These are phyloP conservation scores for Muscicapa adusta DNA, from an alignment of 2,113 vertebrate genomes.

Conservation along the genomic window DNA sequence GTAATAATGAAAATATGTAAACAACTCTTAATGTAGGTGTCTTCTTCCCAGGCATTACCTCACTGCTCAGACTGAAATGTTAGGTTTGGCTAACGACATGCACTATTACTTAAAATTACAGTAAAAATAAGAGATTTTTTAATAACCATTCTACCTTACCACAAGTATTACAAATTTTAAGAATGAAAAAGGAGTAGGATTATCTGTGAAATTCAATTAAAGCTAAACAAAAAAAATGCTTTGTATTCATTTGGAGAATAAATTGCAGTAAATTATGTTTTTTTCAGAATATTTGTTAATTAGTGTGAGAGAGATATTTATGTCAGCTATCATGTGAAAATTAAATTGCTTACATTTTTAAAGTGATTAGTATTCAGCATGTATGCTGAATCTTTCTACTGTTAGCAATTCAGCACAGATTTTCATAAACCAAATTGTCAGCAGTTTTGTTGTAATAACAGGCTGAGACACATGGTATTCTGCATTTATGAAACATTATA, in stretches of 20 bases:
- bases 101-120: not conserved
- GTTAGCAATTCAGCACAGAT: not conserved
- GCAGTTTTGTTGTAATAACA: not conserved
- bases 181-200: not conserved
- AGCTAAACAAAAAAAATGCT: not conserved
- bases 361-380: not conserved
- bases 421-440: not conserved
- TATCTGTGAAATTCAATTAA: not conserved
- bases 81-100: not conserved
- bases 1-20: not conserved
- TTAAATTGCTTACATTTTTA: not conserved
- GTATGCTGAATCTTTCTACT: not conserved
- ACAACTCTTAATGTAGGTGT: not conserved
- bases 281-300: not conserved
- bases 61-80: not conserved
- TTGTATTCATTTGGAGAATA: not conserved
- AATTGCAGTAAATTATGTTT: not conserved
- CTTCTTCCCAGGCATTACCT: not conserved
- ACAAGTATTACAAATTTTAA: not conserved
- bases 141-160: not conserved
- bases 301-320: not conserved
- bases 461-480: not conserved
- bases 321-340: not conserved
- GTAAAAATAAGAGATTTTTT: not conserved
- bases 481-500: not conserved